Evolutionary conservation across 2,888 invertebrate genomes (phyloP).

Genomic region (Sipunculus nudus): DNA sequence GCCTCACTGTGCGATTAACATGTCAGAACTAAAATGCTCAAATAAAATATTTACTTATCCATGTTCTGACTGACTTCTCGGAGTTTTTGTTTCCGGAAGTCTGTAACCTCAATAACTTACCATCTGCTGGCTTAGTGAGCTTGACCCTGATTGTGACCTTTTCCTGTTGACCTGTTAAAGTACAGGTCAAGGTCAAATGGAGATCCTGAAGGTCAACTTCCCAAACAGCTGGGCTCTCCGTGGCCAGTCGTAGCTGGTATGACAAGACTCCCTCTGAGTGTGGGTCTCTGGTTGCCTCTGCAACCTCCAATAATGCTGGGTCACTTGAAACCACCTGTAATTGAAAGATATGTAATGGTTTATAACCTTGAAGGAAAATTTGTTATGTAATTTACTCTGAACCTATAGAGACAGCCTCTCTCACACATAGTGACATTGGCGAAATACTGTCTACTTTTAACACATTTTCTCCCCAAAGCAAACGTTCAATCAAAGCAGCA

Average conservation of each 20-base stretch:
- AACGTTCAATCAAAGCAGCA: no score
- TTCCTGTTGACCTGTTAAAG: slow-evolving; percentile 53
- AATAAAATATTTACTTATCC: no score
- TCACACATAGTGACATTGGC: no score
- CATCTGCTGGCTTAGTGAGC: slow-evolving; percentile 30
- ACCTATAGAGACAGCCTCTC: no score
- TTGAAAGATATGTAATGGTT: slow-evolving; percentile 9
- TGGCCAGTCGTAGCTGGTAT: slow-evolving; percentile 52
- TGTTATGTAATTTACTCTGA: no score
- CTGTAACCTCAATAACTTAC: slow-evolving; percentile 3
- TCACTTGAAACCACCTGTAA: slow-evolving; percentile 54
- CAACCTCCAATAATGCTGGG: slow-evolving; percentile 47
- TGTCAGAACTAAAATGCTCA: no score
- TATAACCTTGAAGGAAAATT: no score
- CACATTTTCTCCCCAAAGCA: no score
- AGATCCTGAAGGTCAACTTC: slow-evolving; percentile 52
- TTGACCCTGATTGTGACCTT: slow-evolving; percentile 52
- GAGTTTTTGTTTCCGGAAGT: slow-evolving; percentile 22
- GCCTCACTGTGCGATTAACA: no score
- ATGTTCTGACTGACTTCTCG: no score
- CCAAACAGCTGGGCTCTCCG: slow-evolving; percentile 44
- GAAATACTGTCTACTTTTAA: no score
- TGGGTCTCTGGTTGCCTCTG: slow-evolving; percentile 47
- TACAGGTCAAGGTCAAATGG: slow-evolving; percentile 48
- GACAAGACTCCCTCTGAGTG: slow-evolving; percentile 46